phyloP scores from a whole-genome alignment of 2,797 vertebrate species.

The Poecilia wingei region DNA sequence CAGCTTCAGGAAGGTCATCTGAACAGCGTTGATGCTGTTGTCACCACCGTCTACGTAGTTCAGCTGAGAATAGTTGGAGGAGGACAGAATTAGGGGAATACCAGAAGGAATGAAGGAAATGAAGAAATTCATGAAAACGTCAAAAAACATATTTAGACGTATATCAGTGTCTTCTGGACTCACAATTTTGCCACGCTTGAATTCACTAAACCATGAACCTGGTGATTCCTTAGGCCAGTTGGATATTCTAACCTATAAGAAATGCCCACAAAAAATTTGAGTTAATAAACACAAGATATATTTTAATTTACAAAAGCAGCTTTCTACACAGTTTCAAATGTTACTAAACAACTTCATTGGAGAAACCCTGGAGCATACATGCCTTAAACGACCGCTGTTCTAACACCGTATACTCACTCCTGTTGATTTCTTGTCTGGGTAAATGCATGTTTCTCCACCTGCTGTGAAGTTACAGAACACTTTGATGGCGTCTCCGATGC shows the following conservation, averaged over 20 bases:
- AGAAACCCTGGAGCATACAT: not conserved
- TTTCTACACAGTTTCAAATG: not conserved
- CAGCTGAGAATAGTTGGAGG: slow-evolving; percentile 76
- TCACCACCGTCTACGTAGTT: slow-evolving; percentile 91
- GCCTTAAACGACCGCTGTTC: not conserved
- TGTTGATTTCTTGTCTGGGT: slow-evolving; percentile 94
- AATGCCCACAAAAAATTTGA: not conserved
- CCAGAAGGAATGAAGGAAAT: not conserved
- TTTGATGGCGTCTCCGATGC: slow-evolving; percentile 93
- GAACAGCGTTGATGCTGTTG: slow-evolving; percentile 89
- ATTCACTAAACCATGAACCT: slow-evolving; percentile 98
- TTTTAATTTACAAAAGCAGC: not conserved
- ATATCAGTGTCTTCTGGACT: slow-evolving; percentile 63
- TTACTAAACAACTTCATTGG: not conserved
- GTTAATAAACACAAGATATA: not conserved
- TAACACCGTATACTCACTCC: slow-evolving; percentile 85
- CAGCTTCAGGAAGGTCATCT: slow-evolving; percentile 98
- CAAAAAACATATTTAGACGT: slow-evolving; percentile 21
- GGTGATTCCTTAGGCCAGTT: slow-evolving; percentile 97
- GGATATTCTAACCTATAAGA: slow-evolving; percentile 90
- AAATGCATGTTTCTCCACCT: slow-evolving; percentile 95
- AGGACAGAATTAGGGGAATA: not conserved
- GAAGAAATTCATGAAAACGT: slow-evolving; percentile 10
- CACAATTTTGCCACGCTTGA: slow-evolving; percentile 98
- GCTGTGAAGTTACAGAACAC: slow-evolving; percentile 98